Base-by-base conservation (phyloP, 2,888 invertebrate species). In the Tenthredo livida region DNA sequence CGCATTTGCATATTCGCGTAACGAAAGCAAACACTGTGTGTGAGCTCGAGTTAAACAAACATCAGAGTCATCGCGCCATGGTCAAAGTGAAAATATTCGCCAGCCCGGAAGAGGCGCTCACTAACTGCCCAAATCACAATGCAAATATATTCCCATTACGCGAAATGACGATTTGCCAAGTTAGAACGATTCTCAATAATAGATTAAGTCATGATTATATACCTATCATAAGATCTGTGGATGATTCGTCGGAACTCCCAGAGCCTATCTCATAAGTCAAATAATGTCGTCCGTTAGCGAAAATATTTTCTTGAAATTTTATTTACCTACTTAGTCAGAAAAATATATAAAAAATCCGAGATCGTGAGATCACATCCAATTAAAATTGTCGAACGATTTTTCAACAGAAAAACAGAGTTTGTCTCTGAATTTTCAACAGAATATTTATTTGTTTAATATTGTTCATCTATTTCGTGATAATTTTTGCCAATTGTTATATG, bases 1-100 rank as follows among this genome's bases (percentile, higher is more conserved):
- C 25, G 75, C 50, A 84, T 84, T 84, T 58, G 75, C 84, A 84
- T 84, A 75, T 73, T 84, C 40, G 58, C 50, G 75, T 84, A 84
- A 84, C 84, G 54, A 84, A 84, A 54, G 58, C 61, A 75, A 84
- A 75, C 75, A 84, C 54, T 50, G 58, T 7, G 21, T 33, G 77
- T 12, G 37, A 75, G 40, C 43, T 75, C 54, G 47, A 75, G 70
- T 72, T 58, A 17, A 54, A 58, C 73, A 84, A 84, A 84, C 75
- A 84, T 75, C 50, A 37, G 29, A 84, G 47, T 84, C 84, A 50
- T 67, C 40, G 72, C 70, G 33, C 50, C 84, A 84, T 67, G 84
- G 84, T 50, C 84, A 70, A 84, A 72, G 50, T 70, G 77, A 77
- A 77, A 77, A 77, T 54, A 77, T 77, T 77, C 54, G 29, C 47